Base-by-base conservation (phyloP, 2,113 vertebrate species). In the Nesoenas mayeri region DNA sequence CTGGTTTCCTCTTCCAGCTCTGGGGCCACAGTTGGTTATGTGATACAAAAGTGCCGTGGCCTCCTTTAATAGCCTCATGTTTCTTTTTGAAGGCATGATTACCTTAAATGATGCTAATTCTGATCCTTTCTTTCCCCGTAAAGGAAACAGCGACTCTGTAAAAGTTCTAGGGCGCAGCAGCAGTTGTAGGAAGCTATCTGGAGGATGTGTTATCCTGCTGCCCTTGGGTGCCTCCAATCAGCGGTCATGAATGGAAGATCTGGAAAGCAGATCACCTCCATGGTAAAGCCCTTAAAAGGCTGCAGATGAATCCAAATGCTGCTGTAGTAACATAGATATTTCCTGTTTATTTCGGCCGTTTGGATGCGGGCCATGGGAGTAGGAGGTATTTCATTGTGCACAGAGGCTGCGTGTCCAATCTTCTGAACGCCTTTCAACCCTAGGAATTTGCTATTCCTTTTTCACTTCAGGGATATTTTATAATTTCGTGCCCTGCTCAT, bases 91-190 rank as follows among this genome's bases (percentile, higher is more conserved):
- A 97, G 89, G 65, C 79, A 29, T 5, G 0, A 61, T 95, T 96
- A 95, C 89, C 88, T 90, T 94, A 95, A 94, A 92, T 93, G 90
- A 94, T 96, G 70, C 88, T 95, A 94, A 93, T 96, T 95, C 93
- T 85, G 85, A 79, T 88, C 42, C 70, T 70, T 89, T 79, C 61
- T 83, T 94, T 95, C 65, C 58, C 67, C 0, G 16, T 72, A 79
- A 84, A 92, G 95, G 94, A 94, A 96, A 36, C 62, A 12, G 71
- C 62, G 69, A 6, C 83, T 22, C 93, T 91, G 82, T 95, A 79
- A 74, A 88, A 96, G 88, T 89, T 94, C 66, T 72, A 38, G 93
- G 92, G 79, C 6, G 72, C 90, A 53, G 83, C 92, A 44, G 77
- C 54, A 40, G 73, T 79, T 91, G 72, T 95, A 82, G 91, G 96